Conservation (phyloP, 1,140 invertebrate species). For the Drosophila lacertosa region DNA sequence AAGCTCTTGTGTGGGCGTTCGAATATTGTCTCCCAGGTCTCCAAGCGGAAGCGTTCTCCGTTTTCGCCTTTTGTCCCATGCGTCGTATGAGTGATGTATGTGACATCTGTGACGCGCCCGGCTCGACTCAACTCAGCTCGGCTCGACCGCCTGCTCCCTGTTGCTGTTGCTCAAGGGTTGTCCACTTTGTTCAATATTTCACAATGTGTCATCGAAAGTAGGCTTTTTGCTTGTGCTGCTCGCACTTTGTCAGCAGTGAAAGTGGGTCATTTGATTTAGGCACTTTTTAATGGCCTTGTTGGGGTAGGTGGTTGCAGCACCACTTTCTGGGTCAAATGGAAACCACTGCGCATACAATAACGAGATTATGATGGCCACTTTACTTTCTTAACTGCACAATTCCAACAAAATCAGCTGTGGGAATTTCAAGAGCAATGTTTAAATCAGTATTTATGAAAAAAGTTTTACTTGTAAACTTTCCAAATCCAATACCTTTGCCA, state of each 20-base stretch:
- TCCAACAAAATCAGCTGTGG: neutral
- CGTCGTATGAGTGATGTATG: constrained; percentile 59
- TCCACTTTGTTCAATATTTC: constrained; percentile 53
- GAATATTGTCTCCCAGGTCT: constrained; percentile 20
- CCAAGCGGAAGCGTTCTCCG: constrained; percentile 48
- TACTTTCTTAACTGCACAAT: neutral
- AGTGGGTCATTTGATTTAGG: constrained; percentile 43
- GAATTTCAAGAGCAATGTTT: neutral
- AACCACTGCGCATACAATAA: neutral
- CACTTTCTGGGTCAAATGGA: neutral
- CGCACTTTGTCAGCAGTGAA: constrained; percentile 44
- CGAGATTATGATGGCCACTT: neutral
- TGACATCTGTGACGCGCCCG: constrained; percentile 41
- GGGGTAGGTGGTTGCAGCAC: constrained; percentile 44
- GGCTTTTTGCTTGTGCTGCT: constrained; percentile 19
- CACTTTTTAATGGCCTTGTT: constrained; percentile 31
- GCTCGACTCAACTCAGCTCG: neutral
- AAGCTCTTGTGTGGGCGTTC: constrained; percentile 38
- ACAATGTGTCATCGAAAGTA: constrained; percentile 53
- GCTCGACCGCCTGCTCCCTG: neutral
- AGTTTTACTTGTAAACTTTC: too few species aligned
- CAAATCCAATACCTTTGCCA: too few species aligned
- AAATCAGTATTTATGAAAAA: too few species aligned
- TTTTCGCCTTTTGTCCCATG: constrained; percentile 35
- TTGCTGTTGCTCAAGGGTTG: constrained; percentile 40